Conservation (phyloP, 2,797 vertebrate species). For the Phaenicophaeus curvirostris region DNA sequence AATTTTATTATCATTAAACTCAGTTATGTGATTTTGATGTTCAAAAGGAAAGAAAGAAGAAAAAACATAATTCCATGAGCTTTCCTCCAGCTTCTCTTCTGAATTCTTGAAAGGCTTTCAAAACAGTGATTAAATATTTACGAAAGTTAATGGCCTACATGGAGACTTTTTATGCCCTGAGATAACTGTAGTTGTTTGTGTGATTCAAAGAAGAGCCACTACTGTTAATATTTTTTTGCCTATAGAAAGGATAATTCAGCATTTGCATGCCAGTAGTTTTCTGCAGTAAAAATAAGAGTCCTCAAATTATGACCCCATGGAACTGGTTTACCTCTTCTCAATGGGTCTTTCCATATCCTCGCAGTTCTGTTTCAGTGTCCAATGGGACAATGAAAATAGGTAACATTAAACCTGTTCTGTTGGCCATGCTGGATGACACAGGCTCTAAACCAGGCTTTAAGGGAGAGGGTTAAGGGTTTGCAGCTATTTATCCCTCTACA, state of each 20-base stretch:
- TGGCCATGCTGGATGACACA: not conserved
- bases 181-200: not conserved
- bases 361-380: not conserved
- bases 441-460: not conserved
- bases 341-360: not conserved
- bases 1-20: conserved; percentile 42
- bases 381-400: not conserved
- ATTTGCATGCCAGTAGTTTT: not conserved
- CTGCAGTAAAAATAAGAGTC: not conserved
- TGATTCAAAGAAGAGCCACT: not conserved
- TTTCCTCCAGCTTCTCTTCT: not conserved
- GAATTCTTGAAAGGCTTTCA: not conserved
- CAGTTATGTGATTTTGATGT: not conserved
- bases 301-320: not conserved
- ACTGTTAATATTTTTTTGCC: not conserved
- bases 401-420: not conserved
- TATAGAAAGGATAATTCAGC: not conserved
- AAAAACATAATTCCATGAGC: not conserved
- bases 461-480: not conserved
- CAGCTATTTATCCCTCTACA: not conserved
- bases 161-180: not conserved
- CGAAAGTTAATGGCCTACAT: not conserved
- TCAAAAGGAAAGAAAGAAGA: not conserved
- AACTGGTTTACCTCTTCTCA: not conserved
- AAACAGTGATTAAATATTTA: not conserved